phyloP scores from a whole-genome alignment of 2,113 vertebrate genomes.

The Aldabrachelys gigantea region DNA sequence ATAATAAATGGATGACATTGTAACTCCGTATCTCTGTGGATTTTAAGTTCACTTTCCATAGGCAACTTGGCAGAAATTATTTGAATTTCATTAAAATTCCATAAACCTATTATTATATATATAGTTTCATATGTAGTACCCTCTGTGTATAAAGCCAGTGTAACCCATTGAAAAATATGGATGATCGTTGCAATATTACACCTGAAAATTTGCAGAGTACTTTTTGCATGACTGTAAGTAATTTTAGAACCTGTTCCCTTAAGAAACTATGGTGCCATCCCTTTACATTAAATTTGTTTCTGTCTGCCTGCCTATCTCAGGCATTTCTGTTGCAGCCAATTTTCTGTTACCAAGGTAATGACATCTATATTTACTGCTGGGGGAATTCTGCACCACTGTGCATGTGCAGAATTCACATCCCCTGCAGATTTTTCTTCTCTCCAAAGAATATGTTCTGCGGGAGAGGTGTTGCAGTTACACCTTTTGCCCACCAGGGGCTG shows the following conservation, averaged over 20 bases:
- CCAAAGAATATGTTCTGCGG: too few species aligned
- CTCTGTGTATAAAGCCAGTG: neutral
- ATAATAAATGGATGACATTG: neutral
- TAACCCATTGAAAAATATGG: neutral
- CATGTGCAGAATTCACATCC: too few species aligned
- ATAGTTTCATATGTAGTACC: neutral
- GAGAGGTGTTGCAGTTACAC: too few species aligned
- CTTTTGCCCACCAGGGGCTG: too few species aligned
- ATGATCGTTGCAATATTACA: neutral
- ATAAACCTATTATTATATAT: neutral
- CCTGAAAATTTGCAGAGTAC: neutral
- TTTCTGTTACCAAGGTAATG: neutral
- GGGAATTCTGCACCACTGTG: too few species aligned
- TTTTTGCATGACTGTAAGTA: neutral
- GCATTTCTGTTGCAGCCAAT: neutral
- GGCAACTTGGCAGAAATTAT: neutral
- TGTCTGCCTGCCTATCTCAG: neutral
- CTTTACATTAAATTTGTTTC: neutral
- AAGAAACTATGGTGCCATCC: neutral
- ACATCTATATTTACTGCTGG: neutral
- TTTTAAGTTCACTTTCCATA: neutral
- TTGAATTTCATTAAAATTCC: neutral
- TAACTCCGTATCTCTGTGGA: neutral
- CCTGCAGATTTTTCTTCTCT: too few species aligned
- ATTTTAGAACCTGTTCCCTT: neutral